Percentiles rank a stretch among this genome's conserved stretches.
These are phyloP conservation scores for Rissa tridactyla DNA, from an alignment of 2,113 vertebrate genomes.

Conservation along the genomic window DNA sequence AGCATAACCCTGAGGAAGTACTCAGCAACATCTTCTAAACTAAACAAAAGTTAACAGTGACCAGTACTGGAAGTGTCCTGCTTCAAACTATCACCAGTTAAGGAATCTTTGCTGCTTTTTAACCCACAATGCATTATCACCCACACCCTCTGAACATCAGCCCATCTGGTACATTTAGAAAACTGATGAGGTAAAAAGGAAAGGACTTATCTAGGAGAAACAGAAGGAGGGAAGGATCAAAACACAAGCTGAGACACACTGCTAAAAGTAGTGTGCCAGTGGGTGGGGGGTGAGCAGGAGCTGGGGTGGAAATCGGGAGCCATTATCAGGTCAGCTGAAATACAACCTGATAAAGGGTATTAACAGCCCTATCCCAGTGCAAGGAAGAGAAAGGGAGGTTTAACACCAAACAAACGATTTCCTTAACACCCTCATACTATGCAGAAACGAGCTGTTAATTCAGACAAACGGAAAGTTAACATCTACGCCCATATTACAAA, in stretches of 20 bases:
- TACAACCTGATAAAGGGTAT: not conserved
- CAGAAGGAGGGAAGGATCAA: not conserved
- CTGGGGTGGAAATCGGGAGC: not conserved
- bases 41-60: not conserved
- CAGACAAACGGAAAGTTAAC: not conserved
- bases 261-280: not conserved
- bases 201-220: not conserved
- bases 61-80: not conserved
- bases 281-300: not conserved
- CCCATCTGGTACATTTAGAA: not conserved
- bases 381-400: not conserved
- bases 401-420: not conserved
- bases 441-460: not conserved
- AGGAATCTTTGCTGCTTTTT: not conserved
- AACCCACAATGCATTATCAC: not conserved
- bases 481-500: not conserved
- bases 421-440: fast-evolving
- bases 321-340: not conserved
- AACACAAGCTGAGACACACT: not conserved
- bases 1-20: not conserved
- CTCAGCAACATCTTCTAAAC: not conserved
- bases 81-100: not conserved
- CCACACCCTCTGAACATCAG: not conserved
- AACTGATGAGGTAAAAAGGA: not conserved
- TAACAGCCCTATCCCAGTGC: not conserved